A percentile compares a stretch with the other conserved stretches of the same genome.
Evolutionary conservation across 2,113 vertebrate genomes (phyloP).

Genomic region (Platichthys stellatus): DNA sequence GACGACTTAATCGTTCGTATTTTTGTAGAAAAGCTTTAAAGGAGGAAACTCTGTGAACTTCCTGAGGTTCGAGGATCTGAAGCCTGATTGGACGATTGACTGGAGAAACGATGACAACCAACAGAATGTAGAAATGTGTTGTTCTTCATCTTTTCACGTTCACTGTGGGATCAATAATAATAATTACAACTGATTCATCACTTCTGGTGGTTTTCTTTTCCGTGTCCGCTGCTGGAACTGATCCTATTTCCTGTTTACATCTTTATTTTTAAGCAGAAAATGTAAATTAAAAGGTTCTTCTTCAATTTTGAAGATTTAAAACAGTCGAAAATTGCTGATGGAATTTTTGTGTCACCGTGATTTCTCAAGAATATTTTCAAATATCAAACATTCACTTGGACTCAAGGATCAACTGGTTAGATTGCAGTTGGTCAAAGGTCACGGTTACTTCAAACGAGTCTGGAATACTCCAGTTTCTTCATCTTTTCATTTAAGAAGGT

Average conservation of each 20-base stretch:
- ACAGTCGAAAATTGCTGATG: neutral
- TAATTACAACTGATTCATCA: conserved; percentile 27
- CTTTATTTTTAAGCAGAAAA: neutral
- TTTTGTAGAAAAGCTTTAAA: conserved; percentile 77
- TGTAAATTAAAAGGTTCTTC: too few species aligned
- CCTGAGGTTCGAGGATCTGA: conserved; percentile 36
- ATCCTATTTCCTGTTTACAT: neutral
- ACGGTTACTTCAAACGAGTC: too few species aligned
- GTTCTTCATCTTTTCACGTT: conserved; percentile 37
- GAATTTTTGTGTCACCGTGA: neutral
- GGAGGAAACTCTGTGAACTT: conserved; percentile 28
- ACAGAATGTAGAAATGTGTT: conserved; percentile 53
- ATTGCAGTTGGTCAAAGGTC: too few species aligned
- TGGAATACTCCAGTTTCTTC: too few species aligned
- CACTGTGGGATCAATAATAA: conserved; percentile 59
- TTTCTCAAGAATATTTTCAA: too few species aligned
- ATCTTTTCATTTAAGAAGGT: too few species aligned
- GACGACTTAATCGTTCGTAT: conserved; percentile 53
- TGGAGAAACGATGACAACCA: conserved; percentile 25
- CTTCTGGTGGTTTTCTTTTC: neutral
- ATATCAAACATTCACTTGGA: too few species aligned
- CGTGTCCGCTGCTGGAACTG: neutral
- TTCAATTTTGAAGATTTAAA: neutral
- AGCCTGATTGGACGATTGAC: conserved; percentile 18
- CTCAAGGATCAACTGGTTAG: too few species aligned